These are phyloP conservation scores for Ctenochaetus hawaiiensis DNA, from an alignment of 2,797 vertebrate genomes.

Conservation along the genomic window DNA sequence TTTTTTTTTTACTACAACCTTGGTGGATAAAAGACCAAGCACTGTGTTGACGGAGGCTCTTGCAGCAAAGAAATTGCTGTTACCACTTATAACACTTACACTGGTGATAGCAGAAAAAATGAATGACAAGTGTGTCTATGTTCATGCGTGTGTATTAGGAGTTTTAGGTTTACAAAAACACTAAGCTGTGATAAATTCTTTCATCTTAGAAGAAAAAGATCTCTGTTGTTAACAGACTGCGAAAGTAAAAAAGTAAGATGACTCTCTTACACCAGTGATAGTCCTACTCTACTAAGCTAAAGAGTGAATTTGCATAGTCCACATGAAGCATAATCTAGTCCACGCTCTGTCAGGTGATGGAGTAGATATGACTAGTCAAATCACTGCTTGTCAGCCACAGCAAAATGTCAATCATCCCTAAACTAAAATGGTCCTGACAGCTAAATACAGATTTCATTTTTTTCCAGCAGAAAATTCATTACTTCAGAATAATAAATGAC, in stretches of 20 bases:
- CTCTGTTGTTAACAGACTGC: slow-evolving; percentile 8
- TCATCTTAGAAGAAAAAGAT: slow-evolving; percentile 30
- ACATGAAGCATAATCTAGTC: slow-evolving; percentile 69
- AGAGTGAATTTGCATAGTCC: slow-evolving; percentile 78
- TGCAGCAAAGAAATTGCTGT: slow-evolving; percentile 45
- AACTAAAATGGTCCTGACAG: slow-evolving; percentile 86
- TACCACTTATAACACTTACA: slow-evolving; percentile 45
- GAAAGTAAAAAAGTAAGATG: slow-evolving; percentile 56
- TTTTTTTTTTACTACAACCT: slow-evolving; percentile 69
- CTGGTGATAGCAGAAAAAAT: slow-evolving; percentile 10
- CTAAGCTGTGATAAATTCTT: slow-evolving; percentile 3
- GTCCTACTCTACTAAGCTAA: slow-evolving; percentile 51
- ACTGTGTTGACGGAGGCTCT: slow-evolving; percentile 79
- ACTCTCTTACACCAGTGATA: slow-evolving; percentile 29
- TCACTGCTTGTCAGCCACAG: slow-evolving; percentile 68
- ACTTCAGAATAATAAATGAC: slow-evolving; percentile 84
- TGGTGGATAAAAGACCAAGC: slow-evolving; percentile 86
- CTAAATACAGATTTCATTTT: slow-evolving; percentile 84
- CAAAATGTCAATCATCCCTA: slow-evolving; percentile 86
- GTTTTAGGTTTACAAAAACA: slow-evolving; percentile 28
- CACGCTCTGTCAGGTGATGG: slow-evolving; percentile 69
- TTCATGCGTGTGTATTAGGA: slow-evolving; percentile 5
- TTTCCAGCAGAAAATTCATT: slow-evolving; percentile 81
- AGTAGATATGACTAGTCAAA: slow-evolving; percentile 82
- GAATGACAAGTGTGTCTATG: slow-evolving; percentile 3